Percentiles rank a stretch among this genome's conserved stretches.
Evolutionary conservation across 2,888 invertebrate species (phyloP).

Genomic region (Ctena decussata): DNA sequence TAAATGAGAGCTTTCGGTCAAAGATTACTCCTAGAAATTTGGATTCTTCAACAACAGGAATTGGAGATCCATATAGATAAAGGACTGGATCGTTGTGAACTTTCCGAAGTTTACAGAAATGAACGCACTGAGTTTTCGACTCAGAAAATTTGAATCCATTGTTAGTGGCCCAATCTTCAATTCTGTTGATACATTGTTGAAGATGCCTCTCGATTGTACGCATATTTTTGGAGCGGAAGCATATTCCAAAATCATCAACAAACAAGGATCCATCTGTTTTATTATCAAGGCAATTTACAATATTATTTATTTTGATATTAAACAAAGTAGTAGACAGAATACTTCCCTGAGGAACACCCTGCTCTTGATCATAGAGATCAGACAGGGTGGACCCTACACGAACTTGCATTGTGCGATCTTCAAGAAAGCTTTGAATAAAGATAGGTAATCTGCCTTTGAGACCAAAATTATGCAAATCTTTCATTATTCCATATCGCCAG

Average conservation of each 20-base stretch:
- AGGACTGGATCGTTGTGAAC: conserved; percentile 38
- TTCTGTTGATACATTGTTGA: not conserved
- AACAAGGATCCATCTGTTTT: conserved; percentile 14
- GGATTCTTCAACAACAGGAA: conserved; percentile 31
- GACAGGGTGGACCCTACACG: too few species aligned
- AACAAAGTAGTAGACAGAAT: not conserved
- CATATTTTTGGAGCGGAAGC: not conserved
- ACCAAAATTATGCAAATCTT: conserved; percentile 34
- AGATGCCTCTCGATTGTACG: conserved; percentile 15
- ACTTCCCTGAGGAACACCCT: not conserved
- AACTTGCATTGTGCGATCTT: not conserved
- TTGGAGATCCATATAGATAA: conserved; percentile 5
- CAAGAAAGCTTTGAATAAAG: too few species aligned
- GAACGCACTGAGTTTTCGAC: conserved; percentile 49
- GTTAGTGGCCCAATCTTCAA: not conserved
- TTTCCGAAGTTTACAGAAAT: conserved; percentile 37
- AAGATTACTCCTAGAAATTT: conserved; percentile 58
- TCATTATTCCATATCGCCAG: too few species aligned
- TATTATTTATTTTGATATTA: not conserved
- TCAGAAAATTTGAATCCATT: conserved; percentile 54
- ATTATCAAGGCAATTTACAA: not conserved
- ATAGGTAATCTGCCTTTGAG: too few species aligned
- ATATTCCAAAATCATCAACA: conserved; percentile 31
- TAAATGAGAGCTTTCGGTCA: conserved; percentile 51
- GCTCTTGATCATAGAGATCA: too few species aligned